Percentiles rank a stretch among this genome's conserved stretches.
These are phyloP conservation scores for Orbicella faveolata DNA, from an alignment of 64 coral and sea anemone species.

Conservation along the genomic window DNA sequence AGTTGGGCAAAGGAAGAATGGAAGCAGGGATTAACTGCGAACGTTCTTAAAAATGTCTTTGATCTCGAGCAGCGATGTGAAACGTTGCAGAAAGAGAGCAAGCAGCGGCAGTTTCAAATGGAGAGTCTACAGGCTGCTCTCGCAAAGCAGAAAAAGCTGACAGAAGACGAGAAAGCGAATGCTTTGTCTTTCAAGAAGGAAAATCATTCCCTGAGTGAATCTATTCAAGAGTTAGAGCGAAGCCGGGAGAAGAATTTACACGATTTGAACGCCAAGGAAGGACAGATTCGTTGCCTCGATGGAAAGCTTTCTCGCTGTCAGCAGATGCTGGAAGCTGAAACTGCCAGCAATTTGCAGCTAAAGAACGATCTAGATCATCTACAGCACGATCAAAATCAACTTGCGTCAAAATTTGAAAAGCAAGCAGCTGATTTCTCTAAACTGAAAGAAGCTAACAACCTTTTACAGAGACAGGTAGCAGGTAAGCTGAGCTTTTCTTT, in stretches of 20 bases:
- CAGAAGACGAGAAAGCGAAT: slow-evolving; percentile 75
- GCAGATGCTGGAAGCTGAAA: slow-evolving; percentile 68
- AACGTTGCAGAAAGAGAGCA: slow-evolving; percentile 68
- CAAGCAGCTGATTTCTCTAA: slow-evolving; percentile 64
- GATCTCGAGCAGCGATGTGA: slow-evolving; percentile 84
- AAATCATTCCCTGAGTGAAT: slow-evolving; percentile 63
- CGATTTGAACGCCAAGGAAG: slow-evolving; percentile 80
- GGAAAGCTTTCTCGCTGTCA: slow-evolving; percentile 68
- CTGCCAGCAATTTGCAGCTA: slow-evolving; percentile 31
- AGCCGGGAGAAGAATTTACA: slow-evolving; percentile 66
- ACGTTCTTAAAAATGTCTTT: slow-evolving; percentile 76
- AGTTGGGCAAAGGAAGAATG: slow-evolving; percentile 97
- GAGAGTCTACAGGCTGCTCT: slow-evolving; percentile 85
- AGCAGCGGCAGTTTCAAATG: slow-evolving; percentile 83
- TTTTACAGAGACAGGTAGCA: slow-evolving; percentile 69
- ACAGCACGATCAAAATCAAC: slow-evolving; percentile 64
- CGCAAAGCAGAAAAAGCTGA: slow-evolving; percentile 83
- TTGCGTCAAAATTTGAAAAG: slow-evolving; percentile 62
- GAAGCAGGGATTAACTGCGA: slow-evolving; percentile 82
- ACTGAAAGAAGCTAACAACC: slow-evolving; percentile 55
- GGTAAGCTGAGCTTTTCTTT: slow-evolving; percentile 24
- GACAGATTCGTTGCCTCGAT: slow-evolving; percentile 71
- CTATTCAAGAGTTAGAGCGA: slow-evolving; percentile 77
- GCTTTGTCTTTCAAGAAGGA: slow-evolving; percentile 60
- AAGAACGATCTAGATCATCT: slow-evolving; percentile 77